phyloP scores from a whole-genome alignment of 2,113 vertebrate species.

The Bungarus multicinctus region DNA sequence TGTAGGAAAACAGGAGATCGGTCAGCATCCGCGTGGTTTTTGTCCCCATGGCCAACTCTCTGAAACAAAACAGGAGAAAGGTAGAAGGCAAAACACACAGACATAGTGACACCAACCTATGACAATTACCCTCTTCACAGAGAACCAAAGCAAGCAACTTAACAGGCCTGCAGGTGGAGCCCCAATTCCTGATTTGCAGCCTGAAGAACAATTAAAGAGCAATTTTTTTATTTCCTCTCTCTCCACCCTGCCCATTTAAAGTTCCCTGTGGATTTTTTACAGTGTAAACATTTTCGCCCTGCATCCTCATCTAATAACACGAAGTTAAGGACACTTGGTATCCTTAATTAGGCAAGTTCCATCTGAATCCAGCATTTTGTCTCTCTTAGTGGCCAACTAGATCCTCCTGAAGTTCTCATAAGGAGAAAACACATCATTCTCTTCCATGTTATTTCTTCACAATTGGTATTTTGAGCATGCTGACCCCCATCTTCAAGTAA shows the following conservation, averaged over 20 bases:
- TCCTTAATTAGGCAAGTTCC: neutral
- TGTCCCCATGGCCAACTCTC: constrained; percentile 95
- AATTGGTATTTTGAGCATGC: neutral
- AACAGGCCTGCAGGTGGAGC: neutral
- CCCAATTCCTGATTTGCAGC: neutral
- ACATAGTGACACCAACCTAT: neutral
- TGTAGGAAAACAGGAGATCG: constrained; percentile 96
- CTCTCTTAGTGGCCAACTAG: neutral
- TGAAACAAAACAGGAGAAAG: constrained; percentile 51
- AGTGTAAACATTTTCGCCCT: neutral
- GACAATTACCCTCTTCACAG: neutral
- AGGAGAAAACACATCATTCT: neutral
- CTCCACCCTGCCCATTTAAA: neutral
- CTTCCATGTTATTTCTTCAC: neutral
- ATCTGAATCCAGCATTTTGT: neutral
- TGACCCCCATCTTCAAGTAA: neutral
- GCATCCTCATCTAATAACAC: neutral
- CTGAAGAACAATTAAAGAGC: neutral
- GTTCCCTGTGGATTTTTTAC: neutral
- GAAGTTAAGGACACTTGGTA: neutral
- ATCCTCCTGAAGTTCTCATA: neutral
- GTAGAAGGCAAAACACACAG: neutral
- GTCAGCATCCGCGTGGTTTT: constrained; percentile 93
- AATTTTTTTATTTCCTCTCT: neutral
- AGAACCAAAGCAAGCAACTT: neutral